Evolutionary conservation across 2,888 invertebrate species (phyloP), one percentile per base, ranked within the genome.

Genomic region (Euplexia lucipara): DNA sequence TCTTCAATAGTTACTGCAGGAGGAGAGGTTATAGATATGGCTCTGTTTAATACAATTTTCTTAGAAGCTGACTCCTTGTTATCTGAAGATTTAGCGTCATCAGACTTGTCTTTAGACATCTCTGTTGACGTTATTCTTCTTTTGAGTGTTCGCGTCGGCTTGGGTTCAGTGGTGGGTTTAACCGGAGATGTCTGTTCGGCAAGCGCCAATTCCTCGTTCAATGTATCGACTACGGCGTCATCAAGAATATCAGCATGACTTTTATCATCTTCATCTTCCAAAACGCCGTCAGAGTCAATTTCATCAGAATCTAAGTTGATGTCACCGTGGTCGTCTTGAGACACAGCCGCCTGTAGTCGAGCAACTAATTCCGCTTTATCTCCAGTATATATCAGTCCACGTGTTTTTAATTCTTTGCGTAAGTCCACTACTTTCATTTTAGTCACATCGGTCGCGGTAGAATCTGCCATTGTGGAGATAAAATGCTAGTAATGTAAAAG

Each of bases 351-450:
- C 86, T 97, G 97, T 51, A 98, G 95, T 79, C 98, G 96, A 76
- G 98, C 97, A 44, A 97, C 95, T 57, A 98, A 94, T 85, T 98
- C 98, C 45, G 95, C 97, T 95, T 98, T 98, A 88, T 98, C 98
- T 6, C 98, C 98, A 52, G 96, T 92, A 9, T 96, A 95, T 14
- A 97, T 92, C 26, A 98, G 93, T 22, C 98, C 98, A 85, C 98
- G 96, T 70, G 96, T 92, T 91, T 98, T 98, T 59, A 98, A 91
- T 89, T 98, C 98, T 82, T 97, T 97, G 84, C 97, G 98, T 80
- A 98, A 94, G 90, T 98, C 98, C 14, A 98, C 97, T 37, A 98
- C 98, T 97, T 98, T 92, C 83, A 95, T 88, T 89, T 95, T 95
- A 66, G 76, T 88, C n/a, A 93, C 79, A 78, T 95, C 94, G 26